These are phyloP conservation scores for Corythornis vintsioides DNA, from an alignment of 2,113 vertebrate genomes.

Conservation along the genomic window DNA sequence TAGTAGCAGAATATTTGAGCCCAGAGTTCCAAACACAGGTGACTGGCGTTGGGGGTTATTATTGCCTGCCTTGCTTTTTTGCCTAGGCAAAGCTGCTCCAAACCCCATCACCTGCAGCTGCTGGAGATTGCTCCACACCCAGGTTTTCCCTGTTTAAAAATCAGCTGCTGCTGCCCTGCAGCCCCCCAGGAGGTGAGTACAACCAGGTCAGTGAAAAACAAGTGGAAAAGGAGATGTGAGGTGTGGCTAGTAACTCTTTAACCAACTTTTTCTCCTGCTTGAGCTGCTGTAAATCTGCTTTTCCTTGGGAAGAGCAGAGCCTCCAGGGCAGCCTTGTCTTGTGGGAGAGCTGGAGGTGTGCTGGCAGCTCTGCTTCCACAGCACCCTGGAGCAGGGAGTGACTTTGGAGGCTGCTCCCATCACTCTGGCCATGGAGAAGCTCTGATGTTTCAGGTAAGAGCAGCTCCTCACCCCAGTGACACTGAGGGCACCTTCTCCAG, in stretches of 20 bases:
- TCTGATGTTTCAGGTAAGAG: background rate
- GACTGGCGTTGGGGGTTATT: accelerated
- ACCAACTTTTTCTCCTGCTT: accelerated
- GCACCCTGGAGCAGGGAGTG: accelerated
- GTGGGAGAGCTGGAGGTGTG: accelerated
- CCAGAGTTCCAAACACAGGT: background rate
- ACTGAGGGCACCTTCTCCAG: background rate
- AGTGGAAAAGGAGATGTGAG: background rate
- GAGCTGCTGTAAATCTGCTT: background rate
- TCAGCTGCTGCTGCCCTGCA: too few relatives aligned
- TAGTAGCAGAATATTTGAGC: background rate
- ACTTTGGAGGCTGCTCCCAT: background rate
- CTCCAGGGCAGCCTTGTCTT: accelerated
- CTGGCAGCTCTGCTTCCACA: background rate
- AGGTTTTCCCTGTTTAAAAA: accelerated
- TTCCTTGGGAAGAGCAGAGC: background rate
- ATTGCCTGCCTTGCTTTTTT: background rate
- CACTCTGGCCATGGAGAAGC: accelerated
- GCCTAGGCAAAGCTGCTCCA: background rate
- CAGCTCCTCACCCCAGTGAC: background rate
- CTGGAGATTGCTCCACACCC: background rate
- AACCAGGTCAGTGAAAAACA: accelerated
- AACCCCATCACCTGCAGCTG: accelerated
- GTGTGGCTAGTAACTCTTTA: background rate
- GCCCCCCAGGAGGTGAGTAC: background rate